Conservation (phyloP, 2,797 vertebrate species). For the Scarus forsteni region DNA sequence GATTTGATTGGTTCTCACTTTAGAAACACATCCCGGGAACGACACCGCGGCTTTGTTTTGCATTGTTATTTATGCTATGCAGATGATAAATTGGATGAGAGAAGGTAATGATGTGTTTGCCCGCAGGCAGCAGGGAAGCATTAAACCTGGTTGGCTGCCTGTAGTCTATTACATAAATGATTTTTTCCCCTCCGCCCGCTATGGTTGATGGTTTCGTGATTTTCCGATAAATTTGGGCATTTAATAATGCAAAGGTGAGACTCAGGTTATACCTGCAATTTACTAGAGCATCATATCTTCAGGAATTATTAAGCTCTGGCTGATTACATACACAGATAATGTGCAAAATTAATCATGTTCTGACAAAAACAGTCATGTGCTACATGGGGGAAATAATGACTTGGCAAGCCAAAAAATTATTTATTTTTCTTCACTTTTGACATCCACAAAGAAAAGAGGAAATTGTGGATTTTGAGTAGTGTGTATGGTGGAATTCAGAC, state of each 20-base stretch:
- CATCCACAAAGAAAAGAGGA: too few relatives aligned
- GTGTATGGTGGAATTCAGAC: too few relatives aligned
- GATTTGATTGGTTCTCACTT: conserved; percentile 57
- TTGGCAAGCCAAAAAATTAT: too few relatives aligned
- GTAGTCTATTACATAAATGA: conserved; percentile 15
- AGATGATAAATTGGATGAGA: conserved; percentile 49
- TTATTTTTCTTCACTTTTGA: too few relatives aligned
- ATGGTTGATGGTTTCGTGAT: conserved; percentile 9
- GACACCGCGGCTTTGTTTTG: conserved; percentile 40
- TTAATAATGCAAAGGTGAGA: not conserved
- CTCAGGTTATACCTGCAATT: not conserved
- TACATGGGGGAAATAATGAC: too few relatives aligned
- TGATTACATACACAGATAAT: not conserved
- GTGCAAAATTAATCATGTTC: not conserved
- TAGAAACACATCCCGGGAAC: conserved; percentile 39
- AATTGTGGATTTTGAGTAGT: too few relatives aligned
- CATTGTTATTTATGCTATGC: conserved; percentile 42
- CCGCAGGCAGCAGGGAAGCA: conserved; percentile 35
- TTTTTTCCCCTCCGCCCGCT: not conserved
- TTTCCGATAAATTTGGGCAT: conserved; percentile 2
- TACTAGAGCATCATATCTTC: not conserved
- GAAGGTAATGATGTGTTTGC: conserved; percentile 26
- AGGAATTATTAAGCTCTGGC: not conserved
- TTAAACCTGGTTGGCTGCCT: conserved; percentile 50
- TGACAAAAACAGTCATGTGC: too few relatives aligned